Percentiles rank a stretch among this genome's conserved stretches.
Evolutionary conservation across 2,888 invertebrate species (phyloP).

Genomic region (Tuta absoluta): DNA sequence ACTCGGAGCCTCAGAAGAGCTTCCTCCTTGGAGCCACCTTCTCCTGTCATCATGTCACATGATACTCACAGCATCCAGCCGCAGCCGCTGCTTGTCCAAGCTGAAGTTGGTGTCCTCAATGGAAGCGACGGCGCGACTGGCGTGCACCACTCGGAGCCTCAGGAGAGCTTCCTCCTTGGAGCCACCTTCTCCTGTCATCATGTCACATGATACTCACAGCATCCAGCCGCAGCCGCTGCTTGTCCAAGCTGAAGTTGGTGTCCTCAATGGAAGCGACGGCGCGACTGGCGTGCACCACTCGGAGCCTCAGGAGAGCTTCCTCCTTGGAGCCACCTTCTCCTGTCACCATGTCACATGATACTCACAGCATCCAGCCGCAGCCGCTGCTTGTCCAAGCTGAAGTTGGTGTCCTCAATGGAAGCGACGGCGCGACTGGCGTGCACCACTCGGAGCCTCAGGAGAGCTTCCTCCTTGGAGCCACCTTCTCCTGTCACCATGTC

Average conservation of each 20-base stretch:
- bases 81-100: no score
- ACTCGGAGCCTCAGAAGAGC: constrained; percentile 81
- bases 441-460: constrained; percentile 84
- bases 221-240: not conserved
- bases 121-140: no score
- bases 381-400: constrained; percentile 85
- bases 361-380: constrained; percentile 86
- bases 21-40: constrained; percentile 50
- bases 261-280: no score
- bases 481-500: constrained; percentile 44
- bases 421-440: constrained; percentile 84
- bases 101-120: no score
- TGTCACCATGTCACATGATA: constrained; percentile 31
- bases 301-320: no score
- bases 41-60: constrained; percentile 46
- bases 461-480: constrained; percentile 80
- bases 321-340: constrained; percentile 63
- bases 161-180: no score
- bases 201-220: not conserved
- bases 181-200: constrained; percentile 49
- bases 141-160: no score
- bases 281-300: no score
- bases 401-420: constrained; percentile 84
- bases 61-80: constrained; percentile 11
- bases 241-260: no score